phyloP scores from a whole-genome alignment of 92 coral and sea anemone species.

The Muricea muricata region DNA sequence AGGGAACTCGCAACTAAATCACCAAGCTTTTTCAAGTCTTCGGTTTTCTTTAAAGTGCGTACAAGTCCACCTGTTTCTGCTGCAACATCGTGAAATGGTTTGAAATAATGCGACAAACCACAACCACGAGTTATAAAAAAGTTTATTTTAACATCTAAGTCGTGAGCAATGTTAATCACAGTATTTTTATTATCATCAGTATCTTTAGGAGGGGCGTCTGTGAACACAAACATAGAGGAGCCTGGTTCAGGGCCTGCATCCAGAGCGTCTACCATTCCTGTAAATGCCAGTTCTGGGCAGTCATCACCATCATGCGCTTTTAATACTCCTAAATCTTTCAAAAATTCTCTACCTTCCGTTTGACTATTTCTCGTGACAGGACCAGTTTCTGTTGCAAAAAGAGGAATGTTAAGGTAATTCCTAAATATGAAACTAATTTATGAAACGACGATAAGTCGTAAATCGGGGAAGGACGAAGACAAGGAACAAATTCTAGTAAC shows the following conservation, averaged over 20 bases:
- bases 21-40: constrained; percentile 64
- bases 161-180: constrained; percentile 39
- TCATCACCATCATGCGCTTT: constrained; percentile 82
- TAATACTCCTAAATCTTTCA: constrained; percentile 55
- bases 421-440: too few relatives aligned
- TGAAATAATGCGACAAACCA: background rate
- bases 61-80: constrained; percentile 75
- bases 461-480: too few relatives aligned
- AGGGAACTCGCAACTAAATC: constrained; percentile 54
- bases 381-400: constrained; percentile 50
- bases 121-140: constrained; percentile 67
- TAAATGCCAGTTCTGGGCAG: constrained; percentile 79
- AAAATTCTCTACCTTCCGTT: constrained; percentile 47
- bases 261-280: constrained; percentile 77
- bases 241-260: constrained; percentile 63
- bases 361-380: constrained; percentile 46
- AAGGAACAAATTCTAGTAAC: too few relatives aligned
- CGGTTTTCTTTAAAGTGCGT: constrained; percentile 35
- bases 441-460: too few relatives aligned
- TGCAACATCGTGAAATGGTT: constrained; percentile 57
- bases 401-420: too few relatives aligned
- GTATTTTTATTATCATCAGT: constrained; percentile 39
- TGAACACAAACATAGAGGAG: constrained; percentile 84
- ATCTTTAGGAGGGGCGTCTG: constrained; percentile 86
- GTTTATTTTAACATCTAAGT: constrained; percentile 64